Conservation (phyloP, 2,888 invertebrate species). For the Bugula neritina region DNA sequence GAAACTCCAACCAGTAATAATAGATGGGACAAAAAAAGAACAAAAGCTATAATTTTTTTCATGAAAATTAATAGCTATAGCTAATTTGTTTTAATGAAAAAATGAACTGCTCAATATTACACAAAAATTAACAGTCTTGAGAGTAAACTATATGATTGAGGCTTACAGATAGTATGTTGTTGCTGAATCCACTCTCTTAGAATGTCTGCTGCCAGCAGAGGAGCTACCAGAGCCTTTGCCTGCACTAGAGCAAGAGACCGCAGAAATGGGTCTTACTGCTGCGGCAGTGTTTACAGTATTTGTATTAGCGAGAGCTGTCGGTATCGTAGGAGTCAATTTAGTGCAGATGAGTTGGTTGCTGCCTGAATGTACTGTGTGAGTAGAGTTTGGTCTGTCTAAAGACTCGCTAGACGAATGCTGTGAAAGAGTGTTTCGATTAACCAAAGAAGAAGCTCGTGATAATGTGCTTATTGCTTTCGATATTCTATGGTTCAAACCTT, state of each 20-base stretch:
- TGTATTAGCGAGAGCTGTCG: neutral
- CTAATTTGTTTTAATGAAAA: too few relatives aligned
- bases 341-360: neutral
- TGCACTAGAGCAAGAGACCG: neutral
- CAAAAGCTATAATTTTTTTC: too few relatives aligned
- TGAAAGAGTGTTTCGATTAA: neutral
- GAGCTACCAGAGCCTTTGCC: neutral
- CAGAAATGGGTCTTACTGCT: neutral
- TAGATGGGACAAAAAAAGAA: too few relatives aligned
- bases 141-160: too few relatives aligned
- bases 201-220: neutral
- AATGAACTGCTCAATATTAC: too few relatives aligned
- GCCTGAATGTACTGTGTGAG: neutral
- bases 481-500: neutral
- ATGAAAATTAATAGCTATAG: too few relatives aligned
- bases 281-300: too few relatives aligned
- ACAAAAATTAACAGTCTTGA: too few relatives aligned
- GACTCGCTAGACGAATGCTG: slow-evolving; percentile 10
- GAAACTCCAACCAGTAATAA: too few relatives aligned
- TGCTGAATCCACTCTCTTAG: neutral
- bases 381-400: neutral
- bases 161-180: slow-evolving; percentile 22
- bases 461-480: slow-evolving; percentile 1
- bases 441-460: neutral
- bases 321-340: neutral